Evolutionary conservation across 2,888 invertebrate species (phyloP).

Genomic region (Ceratothoa steindachneri): DNA sequence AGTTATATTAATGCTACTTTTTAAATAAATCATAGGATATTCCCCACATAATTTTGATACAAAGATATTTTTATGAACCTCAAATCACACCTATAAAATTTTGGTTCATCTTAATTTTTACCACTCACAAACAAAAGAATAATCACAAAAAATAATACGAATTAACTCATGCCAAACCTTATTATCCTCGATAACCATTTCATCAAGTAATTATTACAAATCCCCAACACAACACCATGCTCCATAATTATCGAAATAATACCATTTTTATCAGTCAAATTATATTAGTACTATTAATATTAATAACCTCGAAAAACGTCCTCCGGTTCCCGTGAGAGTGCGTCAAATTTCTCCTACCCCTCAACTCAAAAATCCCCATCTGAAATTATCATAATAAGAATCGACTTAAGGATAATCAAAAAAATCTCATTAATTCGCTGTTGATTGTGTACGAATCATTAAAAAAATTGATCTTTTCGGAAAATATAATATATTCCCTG

Average conservation of each 20-base stretch:
- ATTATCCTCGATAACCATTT: too few species aligned
- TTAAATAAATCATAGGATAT: neutral
- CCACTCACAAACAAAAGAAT: too few species aligned
- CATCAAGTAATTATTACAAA: too few species aligned
- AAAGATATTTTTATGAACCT: neutral
- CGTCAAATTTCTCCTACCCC: neutral
- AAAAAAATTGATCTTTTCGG: neutral
- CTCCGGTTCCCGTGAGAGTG: neutral
- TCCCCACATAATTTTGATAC: neutral
- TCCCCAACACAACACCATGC: too few species aligned
- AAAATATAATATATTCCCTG: neutral
- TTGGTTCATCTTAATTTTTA: too few species aligned
- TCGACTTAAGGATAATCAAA: neutral
- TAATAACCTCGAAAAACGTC: neutral
- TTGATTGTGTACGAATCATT: neutral
- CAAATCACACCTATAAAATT: too few species aligned
- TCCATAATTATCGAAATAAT: too few species aligned
- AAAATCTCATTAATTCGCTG: neutral
- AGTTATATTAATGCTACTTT: too few species aligned
- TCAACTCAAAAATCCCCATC: neutral
- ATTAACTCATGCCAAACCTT: too few species aligned
- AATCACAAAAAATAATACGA: too few species aligned
- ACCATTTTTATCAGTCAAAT: too few species aligned
- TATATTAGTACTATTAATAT: neutral
- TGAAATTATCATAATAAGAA: neutral